Evolutionary conservation across 35 echinoderm and acorn worm species (phyloP).

Genomic region (Stichopus chloronotus): DNA sequence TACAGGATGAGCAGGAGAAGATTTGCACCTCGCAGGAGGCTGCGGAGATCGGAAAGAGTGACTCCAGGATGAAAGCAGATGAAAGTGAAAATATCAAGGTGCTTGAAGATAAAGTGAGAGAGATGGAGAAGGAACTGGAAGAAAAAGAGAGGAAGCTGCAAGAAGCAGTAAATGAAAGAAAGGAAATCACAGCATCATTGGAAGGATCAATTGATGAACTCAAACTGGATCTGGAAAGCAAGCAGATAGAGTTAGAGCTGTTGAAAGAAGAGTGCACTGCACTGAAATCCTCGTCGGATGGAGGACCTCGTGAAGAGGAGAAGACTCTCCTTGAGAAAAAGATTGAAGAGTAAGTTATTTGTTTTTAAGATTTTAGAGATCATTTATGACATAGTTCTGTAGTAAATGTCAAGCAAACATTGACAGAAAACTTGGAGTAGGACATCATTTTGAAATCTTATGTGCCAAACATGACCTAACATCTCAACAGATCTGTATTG

Average conservation of each 20-base stretch:
- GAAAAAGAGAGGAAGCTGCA: neutral
- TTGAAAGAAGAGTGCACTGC: neutral
- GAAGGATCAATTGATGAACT: slow-evolving; percentile 14
- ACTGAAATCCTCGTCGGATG: neutral
- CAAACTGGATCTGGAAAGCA: neutral
- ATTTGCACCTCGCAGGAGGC: neutral
- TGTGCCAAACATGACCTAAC: no score
- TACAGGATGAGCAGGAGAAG: neutral
- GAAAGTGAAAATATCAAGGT: neutral
- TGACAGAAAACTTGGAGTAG: no score
- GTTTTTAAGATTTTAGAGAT: neutral
- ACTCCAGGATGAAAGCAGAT: neutral
- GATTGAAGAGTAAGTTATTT: slow-evolving; percentile 25
- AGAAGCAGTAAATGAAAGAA: neutral
- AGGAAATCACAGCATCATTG: neutral
- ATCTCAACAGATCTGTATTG: no score
- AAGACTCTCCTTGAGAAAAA: neutral
- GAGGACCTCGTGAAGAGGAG: neutral
- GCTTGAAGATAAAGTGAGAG: neutral
- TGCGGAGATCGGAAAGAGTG: neutral
- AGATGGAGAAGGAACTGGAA: neutral
- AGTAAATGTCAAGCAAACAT: no score
- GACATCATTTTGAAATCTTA: no score
- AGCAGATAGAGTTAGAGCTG: neutral
- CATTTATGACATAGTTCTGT: neutral